phyloP scores from a whole-genome alignment of 2,113 vertebrate species.

The Thunnus thynnus region DNA sequence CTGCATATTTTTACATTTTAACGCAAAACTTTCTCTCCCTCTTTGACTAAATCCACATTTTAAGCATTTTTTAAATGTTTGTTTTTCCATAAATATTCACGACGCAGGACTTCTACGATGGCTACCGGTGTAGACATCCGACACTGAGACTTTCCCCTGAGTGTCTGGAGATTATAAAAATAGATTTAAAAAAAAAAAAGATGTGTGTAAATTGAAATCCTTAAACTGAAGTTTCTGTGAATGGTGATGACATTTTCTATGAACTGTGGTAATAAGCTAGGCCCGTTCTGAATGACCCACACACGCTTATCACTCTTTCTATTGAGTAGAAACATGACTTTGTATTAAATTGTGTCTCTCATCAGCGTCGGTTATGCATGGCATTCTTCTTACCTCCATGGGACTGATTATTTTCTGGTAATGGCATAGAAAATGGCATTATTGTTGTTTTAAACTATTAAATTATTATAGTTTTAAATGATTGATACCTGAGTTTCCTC shows the following conservation, averaged over 20 bases:
- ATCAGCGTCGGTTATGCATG: constrained; percentile 81
- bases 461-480: constrained; percentile 71
- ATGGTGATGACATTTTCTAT: constrained; percentile 26
- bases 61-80: too few relatives aligned
- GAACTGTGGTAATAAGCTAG: constrained; percentile 23
- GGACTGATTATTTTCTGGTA: constrained; percentile 57
- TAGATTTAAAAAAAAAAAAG: background rate
- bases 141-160: constrained; percentile 14
- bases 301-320: constrained; percentile 55
- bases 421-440: constrained; percentile 68
- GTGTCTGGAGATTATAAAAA: background rate
- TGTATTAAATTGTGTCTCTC: constrained; percentile 76
- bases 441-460: constrained; percentile 72
- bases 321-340: constrained; percentile 53
- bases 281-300: constrained; percentile 15
- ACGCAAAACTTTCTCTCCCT: too few relatives aligned
- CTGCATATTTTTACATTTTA: too few relatives aligned
- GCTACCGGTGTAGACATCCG: background rate
- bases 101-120: constrained; percentile 21
- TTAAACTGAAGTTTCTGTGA: constrained; percentile 24
- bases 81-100: too few relatives aligned
- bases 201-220: constrained; percentile 17
- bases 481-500: constrained; percentile 64
- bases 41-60: too few relatives aligned
- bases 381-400: constrained; percentile 73